Evolutionary conservation across 2,888 invertebrate species (phyloP), one percentile per base, ranked within the genome.

Genomic region (Hermodice carunculata): DNA sequence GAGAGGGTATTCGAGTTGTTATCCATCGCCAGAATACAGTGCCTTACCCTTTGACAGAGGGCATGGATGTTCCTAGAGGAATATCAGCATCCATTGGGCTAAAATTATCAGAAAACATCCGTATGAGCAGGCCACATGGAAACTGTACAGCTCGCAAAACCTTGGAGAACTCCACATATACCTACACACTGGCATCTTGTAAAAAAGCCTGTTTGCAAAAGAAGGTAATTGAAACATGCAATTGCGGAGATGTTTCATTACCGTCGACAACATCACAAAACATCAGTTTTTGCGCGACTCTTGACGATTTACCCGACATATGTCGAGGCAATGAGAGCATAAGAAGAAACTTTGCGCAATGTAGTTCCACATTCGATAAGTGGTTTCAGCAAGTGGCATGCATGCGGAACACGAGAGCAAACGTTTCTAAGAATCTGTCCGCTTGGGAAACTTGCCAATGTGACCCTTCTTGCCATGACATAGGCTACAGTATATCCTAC

Each of bases 161-260:
- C 24, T 48, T 61, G 4, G 72, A 69, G n/a, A 63, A 63, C n/a
- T 69, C 71, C 14, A 64, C 42, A 5, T 81, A 80, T 65, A 67
- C 71, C 28, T 79, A 80, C 61, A 81, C 79, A 8, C 76, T 79
- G 54, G 81, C 80, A 54, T 77, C 79, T 6, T 82, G 82, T 68
- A 70, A 81, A 58, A 78, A 79, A 65, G 61, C 79, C 29, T 82
- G 82, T 68, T 78, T 79, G 63, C 82, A 82, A 57, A 66, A 69
- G 34, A 76, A 78, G 37, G 73, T 81, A 14, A 78, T 80, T 2
- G 69, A 72, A 6, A 64, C 67, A 14, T 82, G 82, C 67, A 71
- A 73, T 1, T 82, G 82, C 64, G 56, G 78, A 75, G 60, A 79
- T 80, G 0, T 80, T 5, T 19, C 46, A 24, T 29, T 62, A 34